Evolutionary conservation across 2,113 vertebrate genomes (phyloP).

Genomic region (Climacteris rufus): DNA sequence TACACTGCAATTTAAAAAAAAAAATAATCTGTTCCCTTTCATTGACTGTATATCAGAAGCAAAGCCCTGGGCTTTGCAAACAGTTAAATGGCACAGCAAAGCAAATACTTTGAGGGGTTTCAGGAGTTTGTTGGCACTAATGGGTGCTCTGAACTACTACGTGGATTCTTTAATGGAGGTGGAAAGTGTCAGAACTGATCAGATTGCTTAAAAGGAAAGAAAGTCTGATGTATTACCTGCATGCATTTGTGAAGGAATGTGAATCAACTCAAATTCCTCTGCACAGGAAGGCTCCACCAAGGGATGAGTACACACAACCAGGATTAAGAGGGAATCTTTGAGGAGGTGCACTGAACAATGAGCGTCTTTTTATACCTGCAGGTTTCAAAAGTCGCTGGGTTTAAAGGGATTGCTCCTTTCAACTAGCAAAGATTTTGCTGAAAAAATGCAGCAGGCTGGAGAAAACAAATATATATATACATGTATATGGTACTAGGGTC

Average conservation of each 20-base stretch:
- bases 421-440: not conserved
- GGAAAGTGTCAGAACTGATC: not conserved
- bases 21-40: not conserved
- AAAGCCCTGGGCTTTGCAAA: not conserved
- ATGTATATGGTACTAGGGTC: not conserved
- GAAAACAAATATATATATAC: not conserved
- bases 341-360: not conserved
- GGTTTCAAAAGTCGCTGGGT: not conserved
- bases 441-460: not conserved
- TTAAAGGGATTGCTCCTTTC: not conserved
- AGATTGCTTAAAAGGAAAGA: not conserved
- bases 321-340: slow-evolving; percentile 19
- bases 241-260: not conserved
- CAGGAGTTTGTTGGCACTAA: not conserved
- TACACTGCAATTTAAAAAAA: not conserved
- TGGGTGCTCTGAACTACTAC: not conserved
- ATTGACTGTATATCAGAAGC: not conserved
- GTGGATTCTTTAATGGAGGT: not conserved
- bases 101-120: not conserved
- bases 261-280: not conserved
- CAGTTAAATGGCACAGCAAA: not conserved
- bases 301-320: not conserved
- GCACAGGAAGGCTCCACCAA: not conserved
- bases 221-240: not conserved
- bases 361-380: not conserved